Evolutionary conservation across 2,797 vertebrate genomes (phyloP).

Genomic region (Syndactyla subalaris): DNA sequence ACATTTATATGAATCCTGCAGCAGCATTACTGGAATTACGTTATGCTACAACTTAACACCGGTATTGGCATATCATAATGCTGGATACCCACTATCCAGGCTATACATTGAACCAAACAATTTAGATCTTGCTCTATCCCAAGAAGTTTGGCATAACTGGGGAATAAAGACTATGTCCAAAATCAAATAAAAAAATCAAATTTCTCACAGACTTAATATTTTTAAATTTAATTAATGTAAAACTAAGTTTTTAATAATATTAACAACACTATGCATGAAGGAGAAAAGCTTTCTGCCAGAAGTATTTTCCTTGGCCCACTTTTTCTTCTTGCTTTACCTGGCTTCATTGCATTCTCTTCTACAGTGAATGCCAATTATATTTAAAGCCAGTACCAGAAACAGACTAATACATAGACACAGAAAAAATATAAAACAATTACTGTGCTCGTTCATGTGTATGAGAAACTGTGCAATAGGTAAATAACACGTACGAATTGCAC

Average conservation of each 20-base stretch:
- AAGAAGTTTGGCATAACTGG: not conserved
- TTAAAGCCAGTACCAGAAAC: not conserved
- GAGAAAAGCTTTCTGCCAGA: not conserved
- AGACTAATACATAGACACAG: not conserved
- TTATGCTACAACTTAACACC: not conserved
- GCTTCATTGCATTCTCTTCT: not conserved
- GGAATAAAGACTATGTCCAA: not conserved
- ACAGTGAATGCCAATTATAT: not conserved
- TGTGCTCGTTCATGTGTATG: not conserved
- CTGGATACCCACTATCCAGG: not conserved
- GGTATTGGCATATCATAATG: not conserved
- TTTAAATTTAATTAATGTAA: not conserved
- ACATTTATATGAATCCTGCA: not conserved
- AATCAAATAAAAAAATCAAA: not conserved
- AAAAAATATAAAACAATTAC: not conserved
- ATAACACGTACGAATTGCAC: not conserved
- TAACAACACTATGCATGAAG: not conserved
- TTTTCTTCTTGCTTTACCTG: not conserved
- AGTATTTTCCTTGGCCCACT: not conserved
- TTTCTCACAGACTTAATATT: not conserved
- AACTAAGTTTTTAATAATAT: not conserved
- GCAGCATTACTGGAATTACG: not conserved
- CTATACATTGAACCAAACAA: not conserved
- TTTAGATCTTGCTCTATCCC: not conserved
- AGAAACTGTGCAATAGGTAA: not conserved